Evolutionary conservation across 2,113 vertebrate species (phyloP), one percentile per base, ranked within the genome.

Genomic region (Malurus melanocephalus): DNA sequence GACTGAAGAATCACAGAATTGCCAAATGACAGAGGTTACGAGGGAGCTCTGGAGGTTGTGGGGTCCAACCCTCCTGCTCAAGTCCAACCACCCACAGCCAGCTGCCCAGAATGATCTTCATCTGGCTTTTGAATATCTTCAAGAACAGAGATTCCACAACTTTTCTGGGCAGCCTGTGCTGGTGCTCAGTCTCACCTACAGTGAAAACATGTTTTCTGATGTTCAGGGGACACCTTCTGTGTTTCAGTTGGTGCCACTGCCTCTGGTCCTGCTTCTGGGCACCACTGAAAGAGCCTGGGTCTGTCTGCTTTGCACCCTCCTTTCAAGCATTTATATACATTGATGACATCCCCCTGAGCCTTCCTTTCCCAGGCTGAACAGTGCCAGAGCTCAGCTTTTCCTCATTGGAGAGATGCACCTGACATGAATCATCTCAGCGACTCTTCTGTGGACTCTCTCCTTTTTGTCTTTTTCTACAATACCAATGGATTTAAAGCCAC

Each of bases 21-120:
- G 61, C 4, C 43, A 48, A 61, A 59, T 24, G 10, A 22, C 4
- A 57, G 56, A 61, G 19, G 10, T 24, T 57, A 19, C 48, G 87
- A 81, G 17, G 8, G 13, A 71, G 8, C 3, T 65, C 46, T 80
- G 16, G 26, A 73, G 8, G 18, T 72, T 35, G 28, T 30, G n/a
- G 40, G 5, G 38, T 53, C 27, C 12, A 10, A 10, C 2, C 2
- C 7, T 17, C 10, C 16, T 61, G 16, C 15, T 69, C 38, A 59
- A 66, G 26, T 22, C 40, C 12, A 43, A 14, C 4, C 15, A 38
- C 28, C 20, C 28, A 56, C 4, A 65, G 8, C 0, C 0, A 32
- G 14, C 33, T 76, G 20, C 3, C 6, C 16, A 33, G 27, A 24
- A 40, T 16, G 5, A 3, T 10, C 16, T 16, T 22, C 38, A 69